A percentile compares a stretch with the other conserved stretches of the same genome.
Conservation (phyloP, 2,797 vertebrate species). For the Spinus olivaceus region DNA sequence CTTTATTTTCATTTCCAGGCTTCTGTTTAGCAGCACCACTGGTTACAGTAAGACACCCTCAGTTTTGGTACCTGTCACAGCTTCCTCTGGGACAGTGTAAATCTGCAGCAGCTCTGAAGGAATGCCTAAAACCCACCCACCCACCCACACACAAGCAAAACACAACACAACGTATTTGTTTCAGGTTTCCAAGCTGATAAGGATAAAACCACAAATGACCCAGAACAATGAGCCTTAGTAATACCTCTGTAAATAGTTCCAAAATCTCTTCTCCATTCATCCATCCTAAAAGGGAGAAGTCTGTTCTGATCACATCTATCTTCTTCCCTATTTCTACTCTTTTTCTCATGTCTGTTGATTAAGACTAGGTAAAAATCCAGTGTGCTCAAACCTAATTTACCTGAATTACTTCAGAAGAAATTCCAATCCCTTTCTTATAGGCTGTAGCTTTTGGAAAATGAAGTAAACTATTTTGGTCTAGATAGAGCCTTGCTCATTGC, state of each 20-base stretch:
- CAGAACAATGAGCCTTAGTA: not conserved
- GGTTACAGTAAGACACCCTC: fast-evolving
- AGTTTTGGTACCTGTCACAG: not conserved
- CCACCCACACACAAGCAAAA: not conserved
- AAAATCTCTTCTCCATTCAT: not conserved
- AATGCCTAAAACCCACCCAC: not conserved
- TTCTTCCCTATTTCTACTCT: not conserved
- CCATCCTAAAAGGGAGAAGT: not conserved
- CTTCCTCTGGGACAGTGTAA: not conserved
- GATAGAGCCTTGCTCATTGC: not conserved
- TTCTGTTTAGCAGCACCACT: not conserved
- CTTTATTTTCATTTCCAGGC: not conserved
- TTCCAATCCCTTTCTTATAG: not conserved
- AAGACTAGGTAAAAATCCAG: not conserved
- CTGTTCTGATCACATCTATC: not conserved
- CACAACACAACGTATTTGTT: not conserved
- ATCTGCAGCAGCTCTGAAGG: not conserved
- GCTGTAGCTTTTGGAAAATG: not conserved
- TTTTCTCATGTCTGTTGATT: not conserved
- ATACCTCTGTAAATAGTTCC: not conserved
- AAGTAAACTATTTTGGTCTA: not conserved
- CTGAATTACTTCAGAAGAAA: not conserved
- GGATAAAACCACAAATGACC: not conserved
- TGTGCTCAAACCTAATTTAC: not conserved
- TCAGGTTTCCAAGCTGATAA: not conserved